Percentiles rank a stretch among this genome's conserved stretches.
Conservation (phyloP, 2,797 vertebrate species). For the Melanotaenia pygmaea region DNA sequence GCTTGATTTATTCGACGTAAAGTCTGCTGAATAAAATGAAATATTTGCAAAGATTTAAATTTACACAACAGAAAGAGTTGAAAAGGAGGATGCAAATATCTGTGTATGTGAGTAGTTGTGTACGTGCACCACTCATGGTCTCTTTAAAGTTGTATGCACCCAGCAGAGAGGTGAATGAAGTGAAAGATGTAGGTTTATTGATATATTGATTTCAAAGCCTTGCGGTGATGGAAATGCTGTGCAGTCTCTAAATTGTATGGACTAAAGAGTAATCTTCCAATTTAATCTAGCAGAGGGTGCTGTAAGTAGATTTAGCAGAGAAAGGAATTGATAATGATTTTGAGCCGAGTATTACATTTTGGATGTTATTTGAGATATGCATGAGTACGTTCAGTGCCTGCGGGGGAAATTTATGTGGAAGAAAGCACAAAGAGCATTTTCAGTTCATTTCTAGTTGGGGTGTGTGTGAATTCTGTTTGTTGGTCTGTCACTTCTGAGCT, state of each 20-base stretch:
- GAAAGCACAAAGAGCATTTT: slow-evolving; percentile 39
- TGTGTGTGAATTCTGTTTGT: slow-evolving; percentile 38
- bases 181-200: slow-evolving; percentile 67
- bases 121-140: not conserved
- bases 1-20: slow-evolving; percentile 38
- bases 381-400: slow-evolving; percentile 26
- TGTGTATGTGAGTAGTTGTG: not conserved
- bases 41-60: slow-evolving; percentile 12
- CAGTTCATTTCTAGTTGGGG: slow-evolving; percentile 32
- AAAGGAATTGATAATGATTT: slow-evolving; percentile 65
- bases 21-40: slow-evolving; percentile 35
- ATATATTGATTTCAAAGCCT: slow-evolving; percentile 72
- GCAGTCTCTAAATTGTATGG: slow-evolving; percentile 69
- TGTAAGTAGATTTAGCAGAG: slow-evolving; percentile 66
- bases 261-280: slow-evolving; percentile 77
- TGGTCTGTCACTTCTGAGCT: slow-evolving; percentile 14
- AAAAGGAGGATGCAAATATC: slow-evolving; percentile 7
- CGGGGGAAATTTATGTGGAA: slow-evolving; percentile 47
- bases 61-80: slow-evolving; percentile 3
- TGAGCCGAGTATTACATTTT: slow-evolving; percentile 45
- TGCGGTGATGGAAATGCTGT: slow-evolving; percentile 58
- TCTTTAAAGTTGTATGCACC: slow-evolving; percentile 13
- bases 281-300: slow-evolving; percentile 57
- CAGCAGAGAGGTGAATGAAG: slow-evolving; percentile 41
- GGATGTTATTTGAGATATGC: slow-evolving; percentile 50